Evolutionary conservation across 2,113 vertebrate genomes (phyloP).

Genomic region (Cisticola juncidis): DNA sequence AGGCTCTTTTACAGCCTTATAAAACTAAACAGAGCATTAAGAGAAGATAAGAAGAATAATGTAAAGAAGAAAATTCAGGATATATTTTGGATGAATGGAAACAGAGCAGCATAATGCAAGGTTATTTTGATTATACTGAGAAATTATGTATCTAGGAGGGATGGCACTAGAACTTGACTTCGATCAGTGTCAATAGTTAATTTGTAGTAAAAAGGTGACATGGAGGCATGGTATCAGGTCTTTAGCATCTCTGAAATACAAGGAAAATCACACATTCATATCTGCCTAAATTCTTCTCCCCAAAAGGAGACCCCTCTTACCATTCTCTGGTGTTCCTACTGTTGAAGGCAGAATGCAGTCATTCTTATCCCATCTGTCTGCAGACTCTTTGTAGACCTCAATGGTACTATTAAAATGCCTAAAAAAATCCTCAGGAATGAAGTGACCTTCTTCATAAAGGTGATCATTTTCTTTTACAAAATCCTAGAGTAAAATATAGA

Average conservation of each 20-base stretch:
- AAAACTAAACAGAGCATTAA: not conserved
- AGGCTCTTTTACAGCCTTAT: not conserved
- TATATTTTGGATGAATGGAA: constrained; percentile 11
- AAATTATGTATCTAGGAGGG: not conserved
- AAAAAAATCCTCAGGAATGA: constrained; percentile 79
- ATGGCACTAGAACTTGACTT: not conserved
- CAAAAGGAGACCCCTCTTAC: constrained; percentile 54
- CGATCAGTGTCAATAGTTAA: not conserved
- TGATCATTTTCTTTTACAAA: constrained; percentile 70
- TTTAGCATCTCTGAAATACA: not conserved
- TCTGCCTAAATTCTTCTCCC: not conserved
- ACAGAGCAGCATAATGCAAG: not conserved
- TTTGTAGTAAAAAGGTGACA: not conserved
- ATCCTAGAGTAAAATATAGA: constrained; percentile 56
- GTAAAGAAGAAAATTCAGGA: not conserved
- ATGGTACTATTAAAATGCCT: constrained; percentile 77
- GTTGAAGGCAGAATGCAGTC: constrained; percentile 76
- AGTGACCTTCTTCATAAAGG: constrained; percentile 60
- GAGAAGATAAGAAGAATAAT: not conserved
- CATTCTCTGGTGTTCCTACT: constrained; percentile 67
- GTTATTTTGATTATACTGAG: not conserved
- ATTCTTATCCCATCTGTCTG: constrained; percentile 60
- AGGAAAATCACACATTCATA: not conserved
- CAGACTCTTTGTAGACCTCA: constrained; percentile 75
- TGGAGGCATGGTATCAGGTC: not conserved